These are phyloP conservation scores for Rissa tridactyla DNA, from an alignment of 2,113 vertebrate genomes.

Conservation along the genomic window DNA sequence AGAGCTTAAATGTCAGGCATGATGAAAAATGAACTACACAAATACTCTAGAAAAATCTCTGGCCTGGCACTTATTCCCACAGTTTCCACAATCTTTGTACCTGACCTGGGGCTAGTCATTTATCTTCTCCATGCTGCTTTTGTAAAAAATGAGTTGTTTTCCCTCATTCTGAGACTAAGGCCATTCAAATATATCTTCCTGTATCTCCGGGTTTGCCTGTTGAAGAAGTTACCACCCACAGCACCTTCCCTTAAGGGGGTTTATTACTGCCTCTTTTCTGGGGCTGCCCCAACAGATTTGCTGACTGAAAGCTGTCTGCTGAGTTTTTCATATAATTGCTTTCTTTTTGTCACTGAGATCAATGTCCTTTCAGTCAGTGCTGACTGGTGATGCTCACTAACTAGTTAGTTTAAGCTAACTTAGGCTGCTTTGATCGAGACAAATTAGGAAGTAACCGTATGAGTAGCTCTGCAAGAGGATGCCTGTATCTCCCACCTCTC, in stretches of 20 bases:
- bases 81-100: neutral
- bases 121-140: neutral
- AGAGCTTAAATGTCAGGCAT: neutral
- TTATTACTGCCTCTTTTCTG: neutral
- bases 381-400: neutral
- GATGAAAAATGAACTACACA: neutral
- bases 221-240: neutral
- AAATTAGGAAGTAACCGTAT: neutral
- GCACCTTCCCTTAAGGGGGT: neutral
- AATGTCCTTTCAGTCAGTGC: neutral
- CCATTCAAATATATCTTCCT: neutral
- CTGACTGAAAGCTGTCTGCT: neutral
- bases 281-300: neutral
- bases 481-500: neutral
- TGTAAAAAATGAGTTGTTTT: neutral
- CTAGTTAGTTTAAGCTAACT: neutral
- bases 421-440: neutral
- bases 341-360: neutral
- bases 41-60: neutral
- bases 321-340: neutral
- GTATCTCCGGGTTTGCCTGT: neutral
- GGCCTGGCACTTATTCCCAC: neutral
- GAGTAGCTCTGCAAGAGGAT: neutral
- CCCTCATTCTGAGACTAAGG: neutral
- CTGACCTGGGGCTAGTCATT: neutral